Conservation (phyloP, 2,888 invertebrate species). For the Anoplius nigerrimus region DNA sequence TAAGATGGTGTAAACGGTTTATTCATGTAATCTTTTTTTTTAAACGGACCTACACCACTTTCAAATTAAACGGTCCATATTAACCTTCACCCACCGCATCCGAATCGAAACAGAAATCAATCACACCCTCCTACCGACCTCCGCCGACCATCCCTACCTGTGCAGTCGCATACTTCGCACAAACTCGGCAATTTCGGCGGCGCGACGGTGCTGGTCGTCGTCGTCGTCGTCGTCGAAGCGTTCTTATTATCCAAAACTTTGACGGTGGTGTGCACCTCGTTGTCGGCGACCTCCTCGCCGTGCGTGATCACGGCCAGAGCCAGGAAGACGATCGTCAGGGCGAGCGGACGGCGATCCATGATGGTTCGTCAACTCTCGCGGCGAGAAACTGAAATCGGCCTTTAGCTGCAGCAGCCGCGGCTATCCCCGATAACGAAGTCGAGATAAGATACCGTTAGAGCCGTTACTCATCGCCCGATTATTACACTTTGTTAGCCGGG, state of each 20-base stretch:
- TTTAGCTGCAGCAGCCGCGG: constrained; percentile 37
- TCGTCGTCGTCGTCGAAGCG: no score
- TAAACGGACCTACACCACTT: no score
- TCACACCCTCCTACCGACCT: no score
- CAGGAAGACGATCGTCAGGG: constrained; percentile 16
- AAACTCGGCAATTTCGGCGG: constrained; percentile 16
- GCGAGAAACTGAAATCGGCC: constrained; percentile 23
- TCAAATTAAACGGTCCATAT: no score
- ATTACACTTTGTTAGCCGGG: background rate
- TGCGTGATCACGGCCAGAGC: background rate
- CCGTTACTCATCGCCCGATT: constrained; percentile 41
- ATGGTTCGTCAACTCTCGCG: constrained; percentile 16
- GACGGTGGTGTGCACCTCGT: no score
- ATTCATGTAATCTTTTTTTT: no score
- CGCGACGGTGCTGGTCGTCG: no score
- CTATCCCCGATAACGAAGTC: constrained; percentile 41
- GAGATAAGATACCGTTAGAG: constrained; percentile 51
- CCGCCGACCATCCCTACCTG: constrained; percentile 40
- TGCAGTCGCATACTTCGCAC: constrained; percentile 45
- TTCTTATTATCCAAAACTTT: no score
- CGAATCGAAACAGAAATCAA: no score
- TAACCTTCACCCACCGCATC: no score
- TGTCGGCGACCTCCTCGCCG: background rate
- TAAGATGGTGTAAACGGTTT: no score
- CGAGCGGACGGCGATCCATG: constrained; percentile 35